Evolutionary conservation across 2,113 vertebrate species (phyloP).

Genomic region (Dasypus novemcinctus): DNA sequence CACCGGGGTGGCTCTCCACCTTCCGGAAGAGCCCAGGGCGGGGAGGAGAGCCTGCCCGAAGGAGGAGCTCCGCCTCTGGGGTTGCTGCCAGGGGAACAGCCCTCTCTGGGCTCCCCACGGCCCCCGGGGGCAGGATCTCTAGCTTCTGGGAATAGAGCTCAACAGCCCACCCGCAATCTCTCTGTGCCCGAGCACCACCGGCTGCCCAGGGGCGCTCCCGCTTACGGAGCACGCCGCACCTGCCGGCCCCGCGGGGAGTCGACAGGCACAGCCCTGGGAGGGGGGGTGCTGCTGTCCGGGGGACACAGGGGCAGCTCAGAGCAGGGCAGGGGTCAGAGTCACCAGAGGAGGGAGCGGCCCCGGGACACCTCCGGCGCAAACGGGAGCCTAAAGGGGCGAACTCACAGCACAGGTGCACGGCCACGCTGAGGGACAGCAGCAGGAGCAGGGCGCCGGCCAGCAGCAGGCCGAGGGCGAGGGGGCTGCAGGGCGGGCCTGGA

Average conservation of each 20-base stretch:
- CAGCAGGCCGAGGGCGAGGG: constrained; percentile 44
- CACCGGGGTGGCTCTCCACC: neutral
- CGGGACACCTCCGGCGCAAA: neutral
- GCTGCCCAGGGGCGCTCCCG: neutral
- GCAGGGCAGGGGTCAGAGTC: neutral
- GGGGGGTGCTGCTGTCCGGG: neutral
- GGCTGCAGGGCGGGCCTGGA: constrained; percentile 36
- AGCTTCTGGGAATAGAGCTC: too few relatives aligned
- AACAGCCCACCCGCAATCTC: neutral
- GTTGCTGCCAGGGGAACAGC: neutral
- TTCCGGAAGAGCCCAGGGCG: neutral
- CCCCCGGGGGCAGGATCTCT: too few relatives aligned
- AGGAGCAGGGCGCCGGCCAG: neutral
- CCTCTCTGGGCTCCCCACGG: neutral
- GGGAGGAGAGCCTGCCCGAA: fast-evolving
- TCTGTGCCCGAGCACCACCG: neutral
- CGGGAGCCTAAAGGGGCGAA: neutral
- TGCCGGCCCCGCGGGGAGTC: neutral
- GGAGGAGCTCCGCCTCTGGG: neutral
- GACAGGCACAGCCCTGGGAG: neutral
- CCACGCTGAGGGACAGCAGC: constrained; percentile 52
- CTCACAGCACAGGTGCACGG: constrained; percentile 65
- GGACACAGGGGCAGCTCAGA: neutral
- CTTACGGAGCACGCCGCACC: fast-evolving
- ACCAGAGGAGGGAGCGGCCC: neutral